Conservation (phyloP, 2,113 vertebrate genomes). For the Carassius carassius region DNA sequence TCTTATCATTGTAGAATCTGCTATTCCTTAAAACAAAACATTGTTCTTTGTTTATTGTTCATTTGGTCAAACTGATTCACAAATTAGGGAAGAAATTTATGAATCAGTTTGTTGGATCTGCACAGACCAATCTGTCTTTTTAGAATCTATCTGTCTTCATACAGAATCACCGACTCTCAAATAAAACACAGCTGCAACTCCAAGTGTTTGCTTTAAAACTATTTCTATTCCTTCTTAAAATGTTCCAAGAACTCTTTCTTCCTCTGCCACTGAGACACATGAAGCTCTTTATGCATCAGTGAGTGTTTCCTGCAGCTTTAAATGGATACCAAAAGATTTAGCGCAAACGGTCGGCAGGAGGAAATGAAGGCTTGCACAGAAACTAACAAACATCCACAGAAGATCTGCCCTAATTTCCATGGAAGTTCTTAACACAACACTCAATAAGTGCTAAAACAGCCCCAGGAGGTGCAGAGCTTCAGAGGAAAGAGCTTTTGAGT, state of each 20-base stretch:
- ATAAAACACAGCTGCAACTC: conserved; percentile 28
- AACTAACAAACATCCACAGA: background rate
- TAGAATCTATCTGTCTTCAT: background rate
- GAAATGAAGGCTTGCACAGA: background rate
- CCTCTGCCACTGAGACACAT: background rate
- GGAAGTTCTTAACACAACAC: background rate
- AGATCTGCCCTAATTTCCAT: background rate
- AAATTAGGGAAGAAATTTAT: background rate
- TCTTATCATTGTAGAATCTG: background rate
- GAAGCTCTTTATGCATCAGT: conserved; percentile 21
- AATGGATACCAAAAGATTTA: conserved; percentile 15
- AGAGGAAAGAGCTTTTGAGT: conserved; percentile 17
- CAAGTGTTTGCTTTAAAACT: conserved; percentile 24
- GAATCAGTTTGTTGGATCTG: background rate
- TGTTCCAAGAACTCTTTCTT: conserved; percentile 13
- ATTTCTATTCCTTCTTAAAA: conserved; percentile 20
- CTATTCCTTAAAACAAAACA: background rate
- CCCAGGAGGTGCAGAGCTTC: background rate
- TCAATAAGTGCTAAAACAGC: background rate
- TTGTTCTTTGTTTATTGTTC: background rate
- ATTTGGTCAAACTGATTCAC: background rate
- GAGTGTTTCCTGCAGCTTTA: conserved; percentile 19
- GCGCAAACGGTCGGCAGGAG: background rate
- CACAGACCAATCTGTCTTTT: background rate
- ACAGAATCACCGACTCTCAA: background rate